Evolutionary conservation across 2,113 vertebrate genomes (phyloP).

Genomic region (Anas platyrhynchos): DNA sequence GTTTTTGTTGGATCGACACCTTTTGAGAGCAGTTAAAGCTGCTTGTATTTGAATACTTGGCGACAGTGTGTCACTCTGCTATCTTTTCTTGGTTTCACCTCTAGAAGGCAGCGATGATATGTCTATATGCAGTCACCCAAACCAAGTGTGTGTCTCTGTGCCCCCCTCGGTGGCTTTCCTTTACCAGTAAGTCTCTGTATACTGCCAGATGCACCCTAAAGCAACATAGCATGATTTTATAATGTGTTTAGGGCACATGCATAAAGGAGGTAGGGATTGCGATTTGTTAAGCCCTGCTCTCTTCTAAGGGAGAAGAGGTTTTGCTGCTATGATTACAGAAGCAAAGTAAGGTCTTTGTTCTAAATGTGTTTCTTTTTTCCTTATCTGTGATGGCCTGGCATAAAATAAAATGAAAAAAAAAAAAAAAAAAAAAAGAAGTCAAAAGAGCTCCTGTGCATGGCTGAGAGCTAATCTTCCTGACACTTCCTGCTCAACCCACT

Average conservation of each 20-base stretch:
- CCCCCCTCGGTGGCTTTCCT: not conserved
- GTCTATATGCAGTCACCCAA: not conserved
- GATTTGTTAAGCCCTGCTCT: not conserved
- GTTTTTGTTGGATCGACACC: constrained; percentile 71
- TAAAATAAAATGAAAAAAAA: not conserved
- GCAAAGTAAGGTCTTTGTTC: not conserved
- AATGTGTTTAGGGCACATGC: not conserved
- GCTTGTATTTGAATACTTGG: constrained; percentile 43
- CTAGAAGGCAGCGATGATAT: constrained; percentile 66
- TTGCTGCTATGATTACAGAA: not conserved
- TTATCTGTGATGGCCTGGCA: not conserved
- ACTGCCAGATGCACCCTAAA: not conserved
- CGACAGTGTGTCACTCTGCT: constrained; percentile 49
- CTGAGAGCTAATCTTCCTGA: not conserved
- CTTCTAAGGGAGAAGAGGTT: not conserved
- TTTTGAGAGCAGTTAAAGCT: constrained; percentile 46
- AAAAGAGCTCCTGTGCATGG: not conserved
- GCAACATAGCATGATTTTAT: not conserved
- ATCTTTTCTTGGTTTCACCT: constrained; percentile 62
- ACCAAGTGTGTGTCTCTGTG: not conserved
- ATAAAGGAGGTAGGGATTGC: not conserved
- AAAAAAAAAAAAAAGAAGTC: not conserved
- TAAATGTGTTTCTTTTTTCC: not conserved
- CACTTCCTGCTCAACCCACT: not conserved
- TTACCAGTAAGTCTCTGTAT: not conserved